Evolutionary conservation across 2,113 vertebrate genomes (phyloP).

Genomic region (Mus musculus): DNA sequence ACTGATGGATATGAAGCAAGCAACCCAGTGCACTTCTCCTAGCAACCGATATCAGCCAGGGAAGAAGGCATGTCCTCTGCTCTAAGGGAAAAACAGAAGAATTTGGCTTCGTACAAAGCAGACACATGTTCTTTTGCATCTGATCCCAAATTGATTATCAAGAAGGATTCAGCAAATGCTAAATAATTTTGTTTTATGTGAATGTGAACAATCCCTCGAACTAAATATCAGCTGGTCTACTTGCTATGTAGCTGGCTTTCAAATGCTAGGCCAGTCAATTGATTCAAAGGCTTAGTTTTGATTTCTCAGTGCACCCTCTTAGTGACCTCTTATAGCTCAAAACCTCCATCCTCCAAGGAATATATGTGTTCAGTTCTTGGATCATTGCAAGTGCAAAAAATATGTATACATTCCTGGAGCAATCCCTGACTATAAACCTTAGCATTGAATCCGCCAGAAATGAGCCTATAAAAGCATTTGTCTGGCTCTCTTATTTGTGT

Average conservation of each 20-base stretch:
- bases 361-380: neutral
- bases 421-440: neutral
- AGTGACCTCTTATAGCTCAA: neutral
- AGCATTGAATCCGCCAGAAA: neutral
- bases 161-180: constrained; percentile 82
- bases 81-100: constrained; percentile 83
- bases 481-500: constrained; percentile 30
- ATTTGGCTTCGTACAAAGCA: constrained; percentile 85
- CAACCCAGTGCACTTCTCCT: constrained; percentile 86
- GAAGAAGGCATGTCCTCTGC: constrained; percentile 84
- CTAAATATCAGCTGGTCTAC: constrained; percentile 77
- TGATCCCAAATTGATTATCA: constrained; percentile 84
- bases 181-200: constrained; percentile 82
- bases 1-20: constrained; percentile 83
- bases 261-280: constrained; percentile 47
- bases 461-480: constrained; percentile 26
- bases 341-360: neutral
- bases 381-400: neutral
- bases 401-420: neutral
- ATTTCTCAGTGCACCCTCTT: neutral
- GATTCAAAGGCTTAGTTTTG: constrained; percentile 58
- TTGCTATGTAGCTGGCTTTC: constrained; percentile 70
- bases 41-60: constrained; percentile 86
- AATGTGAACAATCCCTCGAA: constrained; percentile 79
- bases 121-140: constrained; percentile 87